These are phyloP conservation scores for Bombus soroeensis DNA, from an alignment of 1,140 invertebrate genomes.

Conservation along the genomic window DNA sequence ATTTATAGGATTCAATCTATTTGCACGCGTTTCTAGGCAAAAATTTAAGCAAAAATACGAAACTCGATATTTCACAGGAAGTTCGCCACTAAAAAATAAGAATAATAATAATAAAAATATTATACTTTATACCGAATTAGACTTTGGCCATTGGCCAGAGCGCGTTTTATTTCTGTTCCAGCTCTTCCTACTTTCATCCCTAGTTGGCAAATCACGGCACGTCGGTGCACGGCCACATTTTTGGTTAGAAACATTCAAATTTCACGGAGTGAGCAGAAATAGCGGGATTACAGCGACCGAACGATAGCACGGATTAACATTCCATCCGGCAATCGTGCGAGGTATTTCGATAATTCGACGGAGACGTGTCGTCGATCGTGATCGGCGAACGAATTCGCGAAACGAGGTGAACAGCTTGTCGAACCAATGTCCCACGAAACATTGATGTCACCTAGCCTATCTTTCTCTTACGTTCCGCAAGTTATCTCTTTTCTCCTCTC, in stretches of 20 bases:
- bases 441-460: constrained; percentile 38
- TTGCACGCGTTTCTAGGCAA: too few relatives aligned
- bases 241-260: constrained; percentile 55
- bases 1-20: background rate
- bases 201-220: constrained; percentile 32
- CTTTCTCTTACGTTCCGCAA: background rate
- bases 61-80: background rate
- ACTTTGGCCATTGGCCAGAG: background rate
- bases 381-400: constrained; percentile 71
- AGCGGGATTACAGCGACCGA: constrained; percentile 44
- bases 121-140: background rate
- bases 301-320: constrained; percentile 64
- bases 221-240: constrained; percentile 34
- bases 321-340: constrained; percentile 57
- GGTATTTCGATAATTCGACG: constrained; percentile 73
- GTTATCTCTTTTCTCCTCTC: background rate
- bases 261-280: constrained; percentile 58
- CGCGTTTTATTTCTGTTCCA: background rate
- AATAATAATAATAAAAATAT: background rate
- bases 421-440: constrained; percentile 60
- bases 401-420: constrained; percentile 63
- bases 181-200: background rate
- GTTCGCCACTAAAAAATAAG: fast-evolving
- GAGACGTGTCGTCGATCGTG: constrained; percentile 73
- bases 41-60: too few relatives aligned